phyloP scores from a whole-genome alignment of 2,113 vertebrate genomes.

The Syngnathus scovelli region DNA sequence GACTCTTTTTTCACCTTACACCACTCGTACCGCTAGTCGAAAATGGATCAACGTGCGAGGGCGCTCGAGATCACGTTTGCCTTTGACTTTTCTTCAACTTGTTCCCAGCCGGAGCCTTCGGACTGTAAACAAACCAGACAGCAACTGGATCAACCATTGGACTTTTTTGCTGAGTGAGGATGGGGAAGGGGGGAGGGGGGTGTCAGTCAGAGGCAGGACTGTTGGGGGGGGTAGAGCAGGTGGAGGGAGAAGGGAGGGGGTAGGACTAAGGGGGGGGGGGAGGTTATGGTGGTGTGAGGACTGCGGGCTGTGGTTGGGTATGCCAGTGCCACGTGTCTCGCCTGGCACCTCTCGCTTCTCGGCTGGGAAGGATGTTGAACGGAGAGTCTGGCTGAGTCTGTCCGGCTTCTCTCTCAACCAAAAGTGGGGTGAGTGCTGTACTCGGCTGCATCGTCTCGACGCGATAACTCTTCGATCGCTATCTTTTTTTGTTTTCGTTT shows the following conservation, averaged over 20 bases:
- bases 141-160: conserved; percentile 51
- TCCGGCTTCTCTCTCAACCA: conserved; percentile 58
- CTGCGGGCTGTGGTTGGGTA: conserved; percentile 74
- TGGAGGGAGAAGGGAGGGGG: conserved; percentile 41
- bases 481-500: conserved; percentile 2
- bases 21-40: conserved; percentile 23
- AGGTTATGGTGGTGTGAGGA: conserved; percentile 69
- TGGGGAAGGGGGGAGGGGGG: background rate
- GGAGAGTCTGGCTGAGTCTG: conserved; percentile 60
- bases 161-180: conserved; percentile 50
- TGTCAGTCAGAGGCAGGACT: conserved; percentile 49
- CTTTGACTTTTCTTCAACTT: conserved; percentile 9
- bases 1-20: conserved; percentile 39
- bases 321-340: conserved; percentile 73
- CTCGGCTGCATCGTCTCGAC: conserved; percentile 47
- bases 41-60: conserved; percentile 22
- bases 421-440: conserved; percentile 71
- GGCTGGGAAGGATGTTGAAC: conserved; percentile 65
- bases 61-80: background rate
- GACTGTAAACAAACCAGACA: conserved; percentile 47
- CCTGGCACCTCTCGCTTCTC: conserved; percentile 68
- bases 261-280: conserved; percentile 35
- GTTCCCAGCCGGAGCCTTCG: conserved; percentile 16
- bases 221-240: conserved; percentile 45
- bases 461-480: conserved; percentile 32